These are phyloP conservation scores for Petaurus breviceps DNA, from an alignment of 2,113 vertebrate species.

Conservation along the genomic window DNA sequence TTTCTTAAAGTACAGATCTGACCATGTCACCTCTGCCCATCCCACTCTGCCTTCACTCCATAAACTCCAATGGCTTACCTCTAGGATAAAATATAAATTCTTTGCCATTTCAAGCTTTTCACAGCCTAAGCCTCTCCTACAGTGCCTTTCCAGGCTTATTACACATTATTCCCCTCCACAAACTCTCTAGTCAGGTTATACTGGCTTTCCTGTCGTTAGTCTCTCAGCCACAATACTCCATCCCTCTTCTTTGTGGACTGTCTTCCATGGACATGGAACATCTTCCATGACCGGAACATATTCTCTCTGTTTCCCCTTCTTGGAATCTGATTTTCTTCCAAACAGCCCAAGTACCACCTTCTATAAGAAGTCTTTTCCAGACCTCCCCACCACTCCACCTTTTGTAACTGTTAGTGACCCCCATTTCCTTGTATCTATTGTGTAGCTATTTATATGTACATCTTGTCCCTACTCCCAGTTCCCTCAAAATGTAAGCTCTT, in stretches of 20 bases:
- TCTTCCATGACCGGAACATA: background rate
- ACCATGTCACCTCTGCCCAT: background rate
- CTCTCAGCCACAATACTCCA: background rate
- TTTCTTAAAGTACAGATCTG: constrained; percentile 9
- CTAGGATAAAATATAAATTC: background rate
- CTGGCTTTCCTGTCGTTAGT: background rate
- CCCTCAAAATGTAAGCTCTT: background rate
- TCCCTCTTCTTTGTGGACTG: background rate
- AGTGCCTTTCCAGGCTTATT: background rate
- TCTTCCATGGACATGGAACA: background rate
- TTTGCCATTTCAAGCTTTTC: background rate
- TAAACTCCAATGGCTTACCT: background rate
- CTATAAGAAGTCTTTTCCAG: background rate
- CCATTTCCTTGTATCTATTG: background rate
- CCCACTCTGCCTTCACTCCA: background rate
- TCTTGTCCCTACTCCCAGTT: background rate
- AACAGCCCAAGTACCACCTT: background rate
- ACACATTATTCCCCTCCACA: background rate
- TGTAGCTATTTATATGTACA: background rate
- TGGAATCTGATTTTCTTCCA: background rate
- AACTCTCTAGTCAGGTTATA: background rate
- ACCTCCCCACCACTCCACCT: background rate
- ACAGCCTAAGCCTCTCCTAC: background rate
- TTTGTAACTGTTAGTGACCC: background rate
- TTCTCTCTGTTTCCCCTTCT: background rate